Base-by-base conservation (phyloP, 2,888 invertebrate species). In the Papilio elwesi region DNA sequence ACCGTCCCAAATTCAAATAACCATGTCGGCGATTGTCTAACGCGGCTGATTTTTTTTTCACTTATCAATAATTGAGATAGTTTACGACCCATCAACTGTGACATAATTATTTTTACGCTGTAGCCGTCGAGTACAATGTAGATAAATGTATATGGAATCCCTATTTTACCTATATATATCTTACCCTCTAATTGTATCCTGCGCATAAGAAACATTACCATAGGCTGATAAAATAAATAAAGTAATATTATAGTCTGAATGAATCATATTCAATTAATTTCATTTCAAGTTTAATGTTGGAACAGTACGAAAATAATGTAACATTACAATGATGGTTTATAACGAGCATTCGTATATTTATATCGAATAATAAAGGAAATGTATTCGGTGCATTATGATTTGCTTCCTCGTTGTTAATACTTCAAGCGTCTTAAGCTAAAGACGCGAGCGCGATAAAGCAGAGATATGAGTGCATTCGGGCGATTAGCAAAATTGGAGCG, bases 391-490 rank as follows among this genome's bases (percentile, higher is more conserved):
- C 47, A 38, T 68, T 66, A 66, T 57, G 36, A 52, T 70, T 57
- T 57, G 48, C 47, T 66, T 52, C 57, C 71, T 12, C 38, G 36
- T 0, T 55, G 62, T 49, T 48, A 68, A 55, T 43, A 68, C 15
- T 16, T 52, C 15, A 26, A 43, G 52, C 15, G 62, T 48, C 55
- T 68, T 47, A 47, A n/a, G n/a, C 53, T 49, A 57, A 51, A 52
- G 72, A 72, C 43, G 55, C 71, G 68, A n/a, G 69, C 49, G 73
- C 68, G 74, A 74, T 75, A 76, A 75, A 71, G 67, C 74, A 73
- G 71, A 75, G 75, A 77, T 75, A 74, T 73, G 75, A 75, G 70
- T 75, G 77, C 75, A 76, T 75, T 53, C 49, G 53, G 53, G 38
- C 74, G 75, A 68, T 71, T 70, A 70, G 71, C 74, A 59, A 75